A percentile compares a stretch with the other conserved stretches of the same genome.
These are phyloP conservation scores for Tetrax tetrax DNA, from an alignment of 2,113 vertebrate genomes.

Conservation along the genomic window DNA sequence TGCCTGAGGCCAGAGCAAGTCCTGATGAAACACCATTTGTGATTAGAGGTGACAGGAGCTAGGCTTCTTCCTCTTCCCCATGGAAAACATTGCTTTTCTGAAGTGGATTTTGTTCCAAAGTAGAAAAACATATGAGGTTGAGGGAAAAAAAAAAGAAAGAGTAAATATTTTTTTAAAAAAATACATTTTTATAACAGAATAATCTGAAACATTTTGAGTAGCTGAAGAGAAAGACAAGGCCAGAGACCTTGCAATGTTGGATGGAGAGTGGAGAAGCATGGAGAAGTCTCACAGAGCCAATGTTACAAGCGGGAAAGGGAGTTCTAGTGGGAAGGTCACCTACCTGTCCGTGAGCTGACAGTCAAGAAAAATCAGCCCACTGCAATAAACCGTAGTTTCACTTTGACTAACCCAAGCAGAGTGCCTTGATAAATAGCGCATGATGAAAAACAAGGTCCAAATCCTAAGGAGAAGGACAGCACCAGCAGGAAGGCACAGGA, in stretches of 20 bases:
- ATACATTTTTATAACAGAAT: not conserved
- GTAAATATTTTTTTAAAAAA: not conserved
- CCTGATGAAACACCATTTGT: not conserved
- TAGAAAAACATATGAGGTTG: not conserved
- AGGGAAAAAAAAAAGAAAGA: fast-evolving
- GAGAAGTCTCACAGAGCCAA: not conserved
- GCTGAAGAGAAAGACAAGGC: not conserved
- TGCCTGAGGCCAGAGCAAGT: not conserved
- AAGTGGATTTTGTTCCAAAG: not conserved
- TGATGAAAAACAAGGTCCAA: not conserved
- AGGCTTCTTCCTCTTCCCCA: not conserved
- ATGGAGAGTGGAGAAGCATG: not conserved
- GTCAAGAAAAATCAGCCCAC: not conserved
- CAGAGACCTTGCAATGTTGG: not conserved
- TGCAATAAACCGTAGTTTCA: not conserved
- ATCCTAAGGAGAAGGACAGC: not conserved
- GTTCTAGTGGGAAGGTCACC: not conserved
- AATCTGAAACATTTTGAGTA: not conserved
- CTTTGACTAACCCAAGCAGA: not conserved
- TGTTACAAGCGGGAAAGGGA: not conserved
- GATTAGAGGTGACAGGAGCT: not conserved
- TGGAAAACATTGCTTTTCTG: not conserved
- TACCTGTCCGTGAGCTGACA: fast-evolving
- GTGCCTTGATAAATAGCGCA: not conserved
- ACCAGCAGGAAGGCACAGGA: not conserved